Base-by-base conservation (phyloP, 1,140 invertebrate species). In the Drosophila ironensis region DNA sequence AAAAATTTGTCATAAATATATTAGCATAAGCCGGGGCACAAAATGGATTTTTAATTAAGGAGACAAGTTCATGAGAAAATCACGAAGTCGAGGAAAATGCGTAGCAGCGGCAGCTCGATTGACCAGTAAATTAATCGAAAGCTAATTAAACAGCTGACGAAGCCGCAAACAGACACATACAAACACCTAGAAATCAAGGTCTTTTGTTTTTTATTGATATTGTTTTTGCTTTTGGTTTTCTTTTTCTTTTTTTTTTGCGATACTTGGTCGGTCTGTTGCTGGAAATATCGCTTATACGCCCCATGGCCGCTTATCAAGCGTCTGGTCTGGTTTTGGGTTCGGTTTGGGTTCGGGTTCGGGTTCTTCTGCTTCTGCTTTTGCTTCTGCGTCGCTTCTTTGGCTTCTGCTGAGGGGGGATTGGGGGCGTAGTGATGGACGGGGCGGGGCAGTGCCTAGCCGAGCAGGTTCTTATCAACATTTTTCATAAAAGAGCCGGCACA, bases 131-230 rank as follows among this genome's bases (percentile, higher is more conserved):
- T 77, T 66, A 73, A 82, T 71, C 80, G 63, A 78, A 74, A 86
- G 74, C 73, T 74, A 84, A 84, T 84, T 86, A 84, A 84, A 54
- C 70, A 86, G 73, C 73, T 84, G 73, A 86, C 73, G 64, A 54
- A 42, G 33, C 33, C 12, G 56, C 37, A 41, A 44, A 33, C 48
- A 38, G 52, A 68, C 51, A 14, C 44, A 53, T 35, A 61, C 51
- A 17, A 8, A 35, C 2, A 16, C 1, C n/a, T n/a, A 50, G 20
- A 53, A 56, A 77, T 59, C 59, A 72, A 76, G 66, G 66, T 69
- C 64, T 69, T 42, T 68, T 68, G 42, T 69, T 68, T 69, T n/a
- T n/a, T n/a, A n/a, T n/a, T n/a, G n/a, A n/a, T n/a, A n/a, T n/a
- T n/a, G n/a, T n/a, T n/a, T n/a, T n/a, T n/a, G n/a, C n/a, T n/a